phyloP scores from a whole-genome alignment of 2,797 vertebrate genomes.

The Dallia pectoralis region DNA sequence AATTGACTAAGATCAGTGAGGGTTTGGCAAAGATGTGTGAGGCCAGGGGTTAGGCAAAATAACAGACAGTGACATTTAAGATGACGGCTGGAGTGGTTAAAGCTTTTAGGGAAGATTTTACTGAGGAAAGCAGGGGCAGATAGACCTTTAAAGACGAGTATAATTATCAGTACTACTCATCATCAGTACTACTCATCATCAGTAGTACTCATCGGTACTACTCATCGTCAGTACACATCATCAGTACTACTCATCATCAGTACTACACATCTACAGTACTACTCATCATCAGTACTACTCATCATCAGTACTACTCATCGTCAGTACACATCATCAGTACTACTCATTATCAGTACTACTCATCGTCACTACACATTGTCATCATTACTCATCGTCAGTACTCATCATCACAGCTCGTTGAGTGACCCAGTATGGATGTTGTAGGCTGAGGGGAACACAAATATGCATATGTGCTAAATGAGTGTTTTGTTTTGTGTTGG shows the following conservation, averaged over 20 bases:
- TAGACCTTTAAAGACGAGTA: not conserved
- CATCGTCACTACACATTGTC: no score
- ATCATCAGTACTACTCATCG: not conserved
- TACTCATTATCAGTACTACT: not conserved
- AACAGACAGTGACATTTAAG: not conserved
- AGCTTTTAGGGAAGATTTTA: not conserved
- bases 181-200: not conserved
- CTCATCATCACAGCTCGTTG: not conserved
- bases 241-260: not conserved
- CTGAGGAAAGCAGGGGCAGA: not conserved
- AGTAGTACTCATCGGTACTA: not conserved
- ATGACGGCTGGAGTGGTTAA: not conserved
- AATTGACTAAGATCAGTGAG: not conserved
- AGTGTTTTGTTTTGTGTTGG: not conserved
- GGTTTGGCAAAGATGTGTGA: not conserved
- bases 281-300: not conserved
- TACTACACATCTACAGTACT: no score
- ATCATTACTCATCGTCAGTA: not conserved
- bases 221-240: not conserved
- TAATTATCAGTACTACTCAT: not conserved
- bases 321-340: not conserved
- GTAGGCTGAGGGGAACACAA: not conserved
- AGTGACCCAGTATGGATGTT: no score
- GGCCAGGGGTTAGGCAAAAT: not conserved
- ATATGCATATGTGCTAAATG: not conserved